Percentiles rank a stretch among this genome's conserved stretches.
Conservation (phyloP, 2,113 vertebrate species). For the Anas platyrhynchos region DNA sequence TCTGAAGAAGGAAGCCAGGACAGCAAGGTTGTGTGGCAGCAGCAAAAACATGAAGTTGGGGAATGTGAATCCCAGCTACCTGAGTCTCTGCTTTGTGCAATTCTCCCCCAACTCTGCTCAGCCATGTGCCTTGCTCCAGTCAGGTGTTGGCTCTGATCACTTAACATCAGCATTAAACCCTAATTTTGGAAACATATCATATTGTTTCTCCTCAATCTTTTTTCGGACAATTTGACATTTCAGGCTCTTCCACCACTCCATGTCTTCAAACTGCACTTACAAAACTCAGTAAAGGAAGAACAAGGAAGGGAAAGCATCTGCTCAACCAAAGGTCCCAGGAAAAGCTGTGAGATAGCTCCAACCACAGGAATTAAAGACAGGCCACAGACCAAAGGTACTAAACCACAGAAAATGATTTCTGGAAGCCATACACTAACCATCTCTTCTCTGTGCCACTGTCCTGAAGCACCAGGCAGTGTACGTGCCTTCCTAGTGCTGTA, state of each 20-base stretch:
- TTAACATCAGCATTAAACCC: not conserved
- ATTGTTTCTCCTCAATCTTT: not conserved
- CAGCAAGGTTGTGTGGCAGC: not conserved
- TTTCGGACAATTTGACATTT: not conserved
- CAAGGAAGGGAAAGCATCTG: not conserved
- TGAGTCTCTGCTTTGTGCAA: not conserved
- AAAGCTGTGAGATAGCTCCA: not conserved
- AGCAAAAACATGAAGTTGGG: not conserved
- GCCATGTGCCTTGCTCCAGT: not conserved
- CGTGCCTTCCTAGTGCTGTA: slow-evolving; percentile 6
- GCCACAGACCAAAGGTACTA: slow-evolving; percentile 19
- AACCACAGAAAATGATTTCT: not conserved
- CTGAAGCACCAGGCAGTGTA: slow-evolving; percentile 18
- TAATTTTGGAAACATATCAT: not conserved
- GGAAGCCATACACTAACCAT: not conserved
- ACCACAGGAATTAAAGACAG: not conserved
- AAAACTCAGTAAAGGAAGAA: not conserved
- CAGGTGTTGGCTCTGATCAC: not conserved
- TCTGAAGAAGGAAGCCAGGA: not conserved
- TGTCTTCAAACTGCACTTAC: not conserved
- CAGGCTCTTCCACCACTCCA: not conserved
- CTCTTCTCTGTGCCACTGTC: not conserved
- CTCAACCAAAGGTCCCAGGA: not conserved
- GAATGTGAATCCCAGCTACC: not conserved
- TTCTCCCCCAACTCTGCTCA: not conserved